Percentiles rank a stretch among this genome's conserved stretches.
These are phyloP conservation scores for Battus philenor DNA, from an alignment of 1,140 invertebrate species.

Conservation along the genomic window DNA sequence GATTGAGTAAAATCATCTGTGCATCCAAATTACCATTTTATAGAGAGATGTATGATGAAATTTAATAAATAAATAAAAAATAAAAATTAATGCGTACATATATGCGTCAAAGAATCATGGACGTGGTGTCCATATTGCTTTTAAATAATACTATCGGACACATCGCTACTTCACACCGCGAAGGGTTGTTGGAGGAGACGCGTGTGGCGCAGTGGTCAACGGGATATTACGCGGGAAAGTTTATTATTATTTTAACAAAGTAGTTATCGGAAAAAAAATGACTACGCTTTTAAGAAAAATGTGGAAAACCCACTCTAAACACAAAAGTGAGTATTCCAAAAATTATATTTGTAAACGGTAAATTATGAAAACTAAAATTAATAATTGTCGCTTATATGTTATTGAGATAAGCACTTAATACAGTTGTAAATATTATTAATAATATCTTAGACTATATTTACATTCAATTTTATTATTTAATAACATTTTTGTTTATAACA, in stretches of 20 bases:
- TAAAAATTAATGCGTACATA: not conserved
- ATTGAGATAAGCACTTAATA: too few relatives aligned
- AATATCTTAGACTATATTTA: too few relatives aligned
- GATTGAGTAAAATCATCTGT: too few relatives aligned
- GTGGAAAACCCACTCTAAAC: conserved; percentile 81
- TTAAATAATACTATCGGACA: conserved; percentile 1
- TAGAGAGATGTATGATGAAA: too few relatives aligned
- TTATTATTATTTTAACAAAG: conserved; percentile 20
- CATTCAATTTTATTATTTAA: too few relatives aligned
- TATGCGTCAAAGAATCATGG: not conserved
- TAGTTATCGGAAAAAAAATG: conserved; percentile 29
- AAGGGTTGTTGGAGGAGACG: conserved; percentile 28
- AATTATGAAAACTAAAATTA: too few relatives aligned
- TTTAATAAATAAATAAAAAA: too few relatives aligned
- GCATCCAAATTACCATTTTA: too few relatives aligned
- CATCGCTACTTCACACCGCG: conserved; percentile 22
- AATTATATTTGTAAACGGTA: too few relatives aligned
- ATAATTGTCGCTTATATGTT: too few relatives aligned
- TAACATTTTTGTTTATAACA: too few relatives aligned
- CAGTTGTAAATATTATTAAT: too few relatives aligned
- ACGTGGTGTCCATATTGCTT: not conserved
- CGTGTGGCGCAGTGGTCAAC: conserved; percentile 32
- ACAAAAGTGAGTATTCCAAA: conserved; percentile 85
- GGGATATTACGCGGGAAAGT: conserved; percentile 42
- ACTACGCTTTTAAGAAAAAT: conserved; percentile 79